phyloP scores from a whole-genome alignment of 2,888 invertebrate genomes.

The Ichneumoninae sp. region DNA sequence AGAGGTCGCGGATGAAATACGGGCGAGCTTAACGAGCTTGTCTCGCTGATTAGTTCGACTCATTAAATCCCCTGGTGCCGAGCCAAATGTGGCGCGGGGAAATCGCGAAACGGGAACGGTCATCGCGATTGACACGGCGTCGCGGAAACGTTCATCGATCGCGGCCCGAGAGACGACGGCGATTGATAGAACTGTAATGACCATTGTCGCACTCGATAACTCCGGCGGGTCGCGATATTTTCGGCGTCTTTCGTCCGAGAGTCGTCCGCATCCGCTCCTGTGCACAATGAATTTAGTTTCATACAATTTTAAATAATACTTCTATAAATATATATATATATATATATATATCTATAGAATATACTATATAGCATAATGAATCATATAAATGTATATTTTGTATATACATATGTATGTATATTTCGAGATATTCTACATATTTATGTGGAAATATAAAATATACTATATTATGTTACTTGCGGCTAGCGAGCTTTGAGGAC shows the following conservation, averaged over 20 bases:
- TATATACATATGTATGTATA: too few species aligned
- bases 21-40: constrained; percentile 24
- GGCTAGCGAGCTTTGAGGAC: too few species aligned
- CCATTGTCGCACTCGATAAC: not conserved
- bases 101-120: not conserved
- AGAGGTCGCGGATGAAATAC: constrained; percentile 38
- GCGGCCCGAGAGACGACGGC: not conserved
- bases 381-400: too few species aligned
- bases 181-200: not conserved
- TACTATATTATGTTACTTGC: too few species aligned
- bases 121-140: not conserved
- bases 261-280: not conserved
- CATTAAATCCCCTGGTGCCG: constrained; percentile 19
- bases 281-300: not conserved
- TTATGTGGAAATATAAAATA: too few species aligned
- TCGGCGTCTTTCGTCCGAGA: not conserved
- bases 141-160: not conserved
- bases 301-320: not conserved
- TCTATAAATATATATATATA: not conserved
- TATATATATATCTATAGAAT: too few species aligned
- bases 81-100: not conserved
- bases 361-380: too few species aligned
- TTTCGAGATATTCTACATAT: too few species aligned
- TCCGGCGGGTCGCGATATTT: not conserved
- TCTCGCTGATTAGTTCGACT: constrained; percentile 39